Base-by-base conservation (phyloP, 2,113 vertebrate species). In the Phocoena sinus region DNA sequence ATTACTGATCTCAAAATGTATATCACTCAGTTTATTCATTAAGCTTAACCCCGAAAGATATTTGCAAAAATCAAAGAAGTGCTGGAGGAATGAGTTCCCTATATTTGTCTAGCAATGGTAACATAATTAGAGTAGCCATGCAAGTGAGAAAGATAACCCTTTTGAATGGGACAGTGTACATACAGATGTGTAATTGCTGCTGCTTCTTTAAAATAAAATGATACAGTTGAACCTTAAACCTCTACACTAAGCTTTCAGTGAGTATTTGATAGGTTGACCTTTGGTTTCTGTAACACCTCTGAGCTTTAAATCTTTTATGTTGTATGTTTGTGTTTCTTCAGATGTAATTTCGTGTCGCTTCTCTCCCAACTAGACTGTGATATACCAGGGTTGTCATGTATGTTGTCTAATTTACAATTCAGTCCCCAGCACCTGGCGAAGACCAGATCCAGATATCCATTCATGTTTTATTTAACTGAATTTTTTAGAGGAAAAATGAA, bases 1-100 rank as follows among this genome's bases (percentile, higher is more conserved):
- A 21, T 70, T 80, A 41, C 89, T 91, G 26, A n/a, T 94, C 17
- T 92, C 62, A 85, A 74, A 89, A 89, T 31, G n/a, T 81, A 21
- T 56, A 53, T 91, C 11, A 11, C 44, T 96, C 90, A 82, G 33
- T 8, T 93, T 97, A 88, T 44, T 62, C 28, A 68, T 95, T 96
- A 95, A 94, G 7, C 1, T 13, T 87, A 9, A 11, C 18, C 36
- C 25, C 53, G 31, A 6, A 65, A 53, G n/a, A 71, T 58, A 2
- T 80, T 38, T 77, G 26, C 50, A 92, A 82, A 94, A 96, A 62
- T 74, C 58, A 81, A 36, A 83, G 63, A 87, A 38, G 11, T 60
- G 31, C 31, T 65, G 18, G 23, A 73, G 65, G 38, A 74, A 53
- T 93, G 38, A 62, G 23, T 18, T 18, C 9, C 33, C 1, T 77